Evolutionary conservation across 2,113 vertebrate genomes (phyloP).

Genomic region (Lates calcarifer): DNA sequence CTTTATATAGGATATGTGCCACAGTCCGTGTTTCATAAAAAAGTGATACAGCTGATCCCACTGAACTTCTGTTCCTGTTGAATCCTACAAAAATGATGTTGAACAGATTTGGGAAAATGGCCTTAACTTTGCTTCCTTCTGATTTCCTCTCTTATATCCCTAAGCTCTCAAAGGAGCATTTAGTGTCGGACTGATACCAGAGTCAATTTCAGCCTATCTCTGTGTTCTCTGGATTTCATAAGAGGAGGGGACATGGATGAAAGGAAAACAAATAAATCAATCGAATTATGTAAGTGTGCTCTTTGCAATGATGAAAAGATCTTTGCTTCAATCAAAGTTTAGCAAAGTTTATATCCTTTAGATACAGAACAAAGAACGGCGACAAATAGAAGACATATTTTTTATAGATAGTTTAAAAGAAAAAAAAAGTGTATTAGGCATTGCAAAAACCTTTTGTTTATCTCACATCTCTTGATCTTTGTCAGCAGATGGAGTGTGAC

Average conservation of each 20-base stretch:
- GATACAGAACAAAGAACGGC: background rate
- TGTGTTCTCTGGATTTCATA: constrained; percentile 34
- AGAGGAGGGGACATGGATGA: constrained; percentile 1
- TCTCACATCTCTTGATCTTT: background rate
- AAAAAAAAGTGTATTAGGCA: background rate
- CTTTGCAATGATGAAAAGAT: background rate
- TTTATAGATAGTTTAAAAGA: background rate
- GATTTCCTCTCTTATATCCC: constrained; percentile 14
- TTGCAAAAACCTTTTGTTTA: background rate
- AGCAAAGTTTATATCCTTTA: background rate
- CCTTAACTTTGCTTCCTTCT: constrained; percentile 13
- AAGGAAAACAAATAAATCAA: constrained; percentile 31
- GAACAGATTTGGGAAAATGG: constrained; percentile 9
- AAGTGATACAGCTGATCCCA: background rate
- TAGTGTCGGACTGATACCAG: constrained; percentile 29
- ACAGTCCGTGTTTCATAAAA: background rate
- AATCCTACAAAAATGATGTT: background rate
- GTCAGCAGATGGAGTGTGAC: background rate
- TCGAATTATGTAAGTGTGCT: background rate
- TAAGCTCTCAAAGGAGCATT: background rate
- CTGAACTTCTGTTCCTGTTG: background rate
- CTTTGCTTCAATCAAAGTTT: background rate
- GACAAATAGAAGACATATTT: background rate
- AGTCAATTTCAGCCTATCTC: constrained; percentile 55
- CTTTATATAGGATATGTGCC: too few relatives aligned